These are phyloP conservation scores for Gobiocypris rarus DNA, from an alignment of 2,113 vertebrate genomes.

Conservation along the genomic window DNA sequence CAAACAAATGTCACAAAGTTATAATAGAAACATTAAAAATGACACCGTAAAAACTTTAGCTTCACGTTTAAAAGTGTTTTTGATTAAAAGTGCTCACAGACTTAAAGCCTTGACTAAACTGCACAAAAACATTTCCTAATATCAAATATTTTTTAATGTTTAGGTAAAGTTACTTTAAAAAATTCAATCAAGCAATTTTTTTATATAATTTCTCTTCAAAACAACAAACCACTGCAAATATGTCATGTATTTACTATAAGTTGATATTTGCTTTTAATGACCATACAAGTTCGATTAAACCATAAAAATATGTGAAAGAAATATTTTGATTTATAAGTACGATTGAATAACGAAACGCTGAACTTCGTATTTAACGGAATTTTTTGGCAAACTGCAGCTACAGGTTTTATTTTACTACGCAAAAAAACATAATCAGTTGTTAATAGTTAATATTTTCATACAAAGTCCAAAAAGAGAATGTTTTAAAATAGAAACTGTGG, in stretches of 20 bases:
- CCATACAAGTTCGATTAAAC: too few relatives aligned
- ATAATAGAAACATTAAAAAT: not conserved
- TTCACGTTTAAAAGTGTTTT: not conserved
- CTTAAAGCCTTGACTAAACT: not conserved
- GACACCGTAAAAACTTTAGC: not conserved
- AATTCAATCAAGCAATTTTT: not conserved
- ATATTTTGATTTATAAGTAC: too few relatives aligned
- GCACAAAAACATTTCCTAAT: not conserved
- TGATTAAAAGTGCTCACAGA: not conserved
- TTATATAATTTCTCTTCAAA: not conserved
- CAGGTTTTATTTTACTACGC: too few relatives aligned
- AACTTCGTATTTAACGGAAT: too few relatives aligned
- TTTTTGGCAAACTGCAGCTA: too few relatives aligned
- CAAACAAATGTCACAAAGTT: not conserved
- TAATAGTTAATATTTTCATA: too few relatives aligned
- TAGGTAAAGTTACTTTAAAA: not conserved
- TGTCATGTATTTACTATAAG: not conserved
- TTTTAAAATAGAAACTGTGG: constrained; percentile 65
- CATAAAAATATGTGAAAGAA: too few relatives aligned
- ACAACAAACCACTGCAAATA: not conserved
- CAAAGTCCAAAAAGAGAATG: constrained; percentile 28
- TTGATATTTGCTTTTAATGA: too few relatives aligned
- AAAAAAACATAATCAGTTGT: too few relatives aligned
- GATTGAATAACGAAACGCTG: too few relatives aligned
- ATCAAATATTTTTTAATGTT: not conserved